phyloP scores from a whole-genome alignment of 2,888 invertebrate species.

The Zele albiditarsus region DNA sequence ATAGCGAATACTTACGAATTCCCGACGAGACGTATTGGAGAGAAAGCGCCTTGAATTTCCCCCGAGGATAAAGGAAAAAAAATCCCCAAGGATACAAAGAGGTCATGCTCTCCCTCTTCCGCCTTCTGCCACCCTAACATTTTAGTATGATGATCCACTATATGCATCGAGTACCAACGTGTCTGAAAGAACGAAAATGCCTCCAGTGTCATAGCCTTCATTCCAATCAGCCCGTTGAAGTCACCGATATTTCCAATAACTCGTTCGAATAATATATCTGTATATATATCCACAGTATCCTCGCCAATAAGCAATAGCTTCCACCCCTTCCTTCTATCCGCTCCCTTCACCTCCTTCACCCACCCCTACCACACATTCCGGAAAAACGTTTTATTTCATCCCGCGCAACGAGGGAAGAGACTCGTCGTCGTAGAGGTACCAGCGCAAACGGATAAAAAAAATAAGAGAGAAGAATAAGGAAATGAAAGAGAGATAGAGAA shows the following conservation, averaged over 20 bases:
- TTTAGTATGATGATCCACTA: slow-evolving; percentile 32
- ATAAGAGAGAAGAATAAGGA: not conserved
- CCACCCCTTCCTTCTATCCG: no score
- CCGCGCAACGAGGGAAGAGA: no score
- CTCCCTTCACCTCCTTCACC: no score
- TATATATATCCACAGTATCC: slow-evolving; percentile 51
- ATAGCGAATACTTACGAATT: slow-evolving; percentile 14
- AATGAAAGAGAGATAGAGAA: not conserved
- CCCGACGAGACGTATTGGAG: slow-evolving; percentile 6
- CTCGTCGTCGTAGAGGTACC: not conserved
- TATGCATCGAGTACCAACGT: slow-evolving; percentile 25
- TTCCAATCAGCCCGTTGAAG: slow-evolving; percentile 73
- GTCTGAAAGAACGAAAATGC: slow-evolving; percentile 8
- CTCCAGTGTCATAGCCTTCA: slow-evolving; percentile 55
- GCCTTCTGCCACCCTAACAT: slow-evolving; percentile 28
- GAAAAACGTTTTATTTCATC: no score
- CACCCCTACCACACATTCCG: no score
- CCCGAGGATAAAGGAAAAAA: slow-evolving; percentile 9
- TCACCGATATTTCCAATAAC: slow-evolving; percentile 73
- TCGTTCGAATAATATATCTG: slow-evolving; percentile 49
- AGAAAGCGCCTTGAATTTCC: slow-evolving; percentile 20
- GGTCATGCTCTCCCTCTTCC: slow-evolving; percentile 32
- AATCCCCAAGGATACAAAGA: slow-evolving; percentile 1
- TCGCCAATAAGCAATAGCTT: not conserved
- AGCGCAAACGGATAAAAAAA: not conserved